Percentiles rank a stretch among this genome's conserved stretches.
phyloP scores from a whole-genome alignment of 2,113 vertebrate genomes.

The Engystomops pustulosus region DNA sequence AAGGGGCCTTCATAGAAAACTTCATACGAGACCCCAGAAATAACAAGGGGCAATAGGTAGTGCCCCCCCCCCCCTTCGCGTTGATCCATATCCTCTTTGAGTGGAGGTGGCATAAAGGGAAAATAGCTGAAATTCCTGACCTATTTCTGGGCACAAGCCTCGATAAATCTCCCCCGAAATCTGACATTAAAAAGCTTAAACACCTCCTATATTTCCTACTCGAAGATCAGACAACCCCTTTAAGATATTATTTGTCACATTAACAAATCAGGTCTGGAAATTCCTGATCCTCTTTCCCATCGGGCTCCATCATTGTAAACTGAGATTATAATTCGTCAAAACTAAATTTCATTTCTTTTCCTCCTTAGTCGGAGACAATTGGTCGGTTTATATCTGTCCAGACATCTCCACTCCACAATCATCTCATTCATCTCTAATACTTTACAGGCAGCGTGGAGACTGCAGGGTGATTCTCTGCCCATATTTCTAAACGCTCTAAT shows the following conservation, averaged over 20 bases:
- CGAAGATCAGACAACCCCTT: not conserved
- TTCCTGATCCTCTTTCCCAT: not conserved
- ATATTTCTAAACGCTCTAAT: constrained; percentile 3
- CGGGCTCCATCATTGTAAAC: constrained; percentile 1
- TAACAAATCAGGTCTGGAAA: not conserved
- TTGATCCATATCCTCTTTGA: no score
- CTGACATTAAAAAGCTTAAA: no score
- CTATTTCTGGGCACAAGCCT: no score
- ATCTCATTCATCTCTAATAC: constrained; percentile 31
- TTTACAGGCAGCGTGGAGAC: constrained; percentile 8
- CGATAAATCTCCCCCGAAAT: no score
- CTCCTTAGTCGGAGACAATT: constrained; percentile 12
- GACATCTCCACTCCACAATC: constrained; percentile 17
- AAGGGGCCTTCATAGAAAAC: no score
- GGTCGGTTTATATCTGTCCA: constrained; percentile 35
- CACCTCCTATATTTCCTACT: no score
- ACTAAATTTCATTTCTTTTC: not conserved
- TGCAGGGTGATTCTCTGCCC: constrained; percentile 7
- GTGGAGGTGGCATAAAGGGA: no score
- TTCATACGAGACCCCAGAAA: no score
- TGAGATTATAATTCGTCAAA: not conserved
- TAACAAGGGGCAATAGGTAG: no score
- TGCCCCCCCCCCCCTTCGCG: no score
- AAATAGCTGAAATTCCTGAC: no score
- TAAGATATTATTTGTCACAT: not conserved